These are phyloP conservation scores for Erynnis tages DNA, from an alignment of 2,888 invertebrate genomes.

Conservation along the genomic window DNA sequence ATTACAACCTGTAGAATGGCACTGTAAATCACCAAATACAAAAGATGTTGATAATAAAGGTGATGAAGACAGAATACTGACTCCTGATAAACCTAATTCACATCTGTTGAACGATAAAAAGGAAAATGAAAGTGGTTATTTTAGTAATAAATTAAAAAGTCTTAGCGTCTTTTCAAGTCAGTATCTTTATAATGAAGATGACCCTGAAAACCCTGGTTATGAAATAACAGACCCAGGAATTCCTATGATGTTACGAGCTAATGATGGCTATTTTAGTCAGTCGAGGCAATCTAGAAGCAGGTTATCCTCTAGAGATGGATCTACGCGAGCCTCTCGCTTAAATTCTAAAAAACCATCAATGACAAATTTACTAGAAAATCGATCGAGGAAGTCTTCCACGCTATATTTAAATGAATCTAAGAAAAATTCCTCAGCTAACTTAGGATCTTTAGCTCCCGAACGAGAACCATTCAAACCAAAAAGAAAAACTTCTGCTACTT, in stretches of 20 bases:
- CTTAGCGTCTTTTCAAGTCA: constrained; percentile 82
- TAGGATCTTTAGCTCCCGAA: constrained; percentile 59
- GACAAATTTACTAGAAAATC: constrained; percentile 69
- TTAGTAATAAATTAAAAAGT: constrained; percentile 69
- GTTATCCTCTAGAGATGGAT: constrained; percentile 66
- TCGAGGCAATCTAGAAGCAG: constrained; percentile 69
- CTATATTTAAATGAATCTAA: constrained; percentile 75
- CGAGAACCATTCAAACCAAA: constrained; percentile 62
- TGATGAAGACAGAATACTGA: constrained; percentile 53
- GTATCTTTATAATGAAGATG: constrained; percentile 84
- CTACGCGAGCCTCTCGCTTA: constrained; percentile 67
- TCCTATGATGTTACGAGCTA: constrained; percentile 84
- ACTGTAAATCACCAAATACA: constrained; percentile 72
- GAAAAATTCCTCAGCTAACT: constrained; percentile 67
- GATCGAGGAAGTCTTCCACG: constrained; percentile 71
- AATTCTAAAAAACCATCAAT: constrained; percentile 73
- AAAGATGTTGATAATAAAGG: constrained; percentile 52
- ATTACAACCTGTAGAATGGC: constrained; percentile 89
- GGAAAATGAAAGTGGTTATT: constrained; percentile 63
- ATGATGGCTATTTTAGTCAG: constrained; percentile 83
- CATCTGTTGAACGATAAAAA: constrained; percentile 41
- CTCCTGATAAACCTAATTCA: constrained; percentile 33
- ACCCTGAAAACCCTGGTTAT: constrained; percentile 82
- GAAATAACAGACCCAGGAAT: constrained; percentile 85
- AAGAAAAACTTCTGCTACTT: constrained; percentile 64